Evolutionary conservation across 2,888 invertebrate species (phyloP).

Genomic region (Spilarctia lutea): DNA sequence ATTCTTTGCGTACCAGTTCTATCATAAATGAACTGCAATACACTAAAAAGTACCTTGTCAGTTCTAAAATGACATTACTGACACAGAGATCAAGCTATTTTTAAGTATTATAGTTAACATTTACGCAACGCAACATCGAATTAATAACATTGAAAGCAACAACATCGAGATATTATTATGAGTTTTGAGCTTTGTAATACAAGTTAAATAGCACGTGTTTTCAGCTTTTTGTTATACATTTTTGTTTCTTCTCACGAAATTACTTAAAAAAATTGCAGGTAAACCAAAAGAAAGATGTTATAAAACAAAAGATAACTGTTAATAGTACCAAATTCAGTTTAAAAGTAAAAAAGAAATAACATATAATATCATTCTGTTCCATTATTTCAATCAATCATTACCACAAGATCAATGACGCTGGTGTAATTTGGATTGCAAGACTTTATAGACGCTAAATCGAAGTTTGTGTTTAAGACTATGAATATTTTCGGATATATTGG

Average conservation of each 20-base stretch:
- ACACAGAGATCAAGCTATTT: too few species aligned
- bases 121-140: slow-evolving; percentile 26
- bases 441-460: not conserved
- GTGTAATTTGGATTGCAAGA: not conserved
- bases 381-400: not conserved
- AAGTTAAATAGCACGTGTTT: not conserved
- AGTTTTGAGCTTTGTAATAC: not conserved
- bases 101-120: not conserved
- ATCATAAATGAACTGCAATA: too few species aligned
- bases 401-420: not conserved
- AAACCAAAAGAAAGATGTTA: too few species aligned
- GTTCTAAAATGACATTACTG: too few species aligned
- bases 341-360: not conserved
- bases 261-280: too few species aligned
- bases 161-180: slow-evolving; percentile 5
- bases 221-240: not conserved
- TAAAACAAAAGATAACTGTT: not conserved
- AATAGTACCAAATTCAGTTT: not conserved
- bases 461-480: too few species aligned
- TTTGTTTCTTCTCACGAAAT: not conserved
- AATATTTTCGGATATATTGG: too few species aligned
- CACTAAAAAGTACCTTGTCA: too few species aligned
- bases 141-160: slow-evolving; percentile 28
- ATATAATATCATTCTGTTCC: not conserved
- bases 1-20: too few species aligned